phyloP scores from a whole-genome alignment of 2,888 invertebrate genomes.

The Biston betularia region DNA sequence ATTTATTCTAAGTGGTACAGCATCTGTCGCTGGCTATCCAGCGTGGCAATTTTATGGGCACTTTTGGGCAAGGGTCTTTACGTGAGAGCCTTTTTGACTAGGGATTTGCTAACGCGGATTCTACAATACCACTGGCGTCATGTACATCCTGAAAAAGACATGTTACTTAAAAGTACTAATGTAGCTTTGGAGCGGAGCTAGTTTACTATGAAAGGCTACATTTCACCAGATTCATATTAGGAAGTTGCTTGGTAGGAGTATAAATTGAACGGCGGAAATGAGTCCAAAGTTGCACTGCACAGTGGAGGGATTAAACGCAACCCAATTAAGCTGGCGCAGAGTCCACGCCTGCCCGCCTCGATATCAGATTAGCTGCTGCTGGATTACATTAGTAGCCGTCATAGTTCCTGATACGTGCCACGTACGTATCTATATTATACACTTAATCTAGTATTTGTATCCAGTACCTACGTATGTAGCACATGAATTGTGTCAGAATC shows the following conservation, averaged over 20 bases:
- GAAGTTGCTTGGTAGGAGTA: conserved; percentile 45
- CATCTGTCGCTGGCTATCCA: no score
- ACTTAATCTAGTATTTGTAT: conserved; percentile 6
- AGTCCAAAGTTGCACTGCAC: conserved; percentile 76
- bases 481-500: background rate
- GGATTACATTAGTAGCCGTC: conserved; percentile 72
- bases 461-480: background rate
- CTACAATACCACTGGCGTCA: background rate
- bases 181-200: background rate
- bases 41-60: no score
- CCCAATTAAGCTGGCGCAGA: conserved; percentile 77
- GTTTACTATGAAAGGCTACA: background rate
- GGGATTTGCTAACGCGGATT: no score
- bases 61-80: no score
- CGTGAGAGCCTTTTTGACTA: no score
- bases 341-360: conserved; percentile 74
- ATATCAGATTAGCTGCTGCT: conserved; percentile 81
- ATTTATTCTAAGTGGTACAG: no score
- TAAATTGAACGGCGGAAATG: conserved; percentile 72
- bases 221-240: background rate
- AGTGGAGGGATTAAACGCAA: conserved; percentile 75
- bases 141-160: background rate
- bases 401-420: conserved; percentile 26
- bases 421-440: conserved; percentile 1
- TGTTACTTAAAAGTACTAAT: background rate